A percentile compares a stretch with the other conserved stretches of the same genome.
These are phyloP conservation scores for Drosophila nigromelanica DNA, from an alignment of 1,140 invertebrate genomes.

Conservation along the genomic window DNA sequence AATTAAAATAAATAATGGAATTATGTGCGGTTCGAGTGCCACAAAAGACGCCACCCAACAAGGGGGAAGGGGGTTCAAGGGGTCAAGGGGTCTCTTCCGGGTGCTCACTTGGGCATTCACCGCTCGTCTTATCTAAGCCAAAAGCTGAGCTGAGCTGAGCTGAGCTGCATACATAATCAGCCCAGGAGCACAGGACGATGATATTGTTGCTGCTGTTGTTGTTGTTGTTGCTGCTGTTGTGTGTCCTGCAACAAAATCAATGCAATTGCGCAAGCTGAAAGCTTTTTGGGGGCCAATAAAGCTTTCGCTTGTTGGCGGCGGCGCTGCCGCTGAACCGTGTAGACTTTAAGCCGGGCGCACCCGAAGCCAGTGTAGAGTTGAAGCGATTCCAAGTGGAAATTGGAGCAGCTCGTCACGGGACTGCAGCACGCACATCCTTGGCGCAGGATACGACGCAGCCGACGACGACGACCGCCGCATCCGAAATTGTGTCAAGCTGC, in stretches of 20 bases:
- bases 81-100: no score
- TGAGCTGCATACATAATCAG: constrained; percentile 54
- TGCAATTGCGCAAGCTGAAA: constrained; percentile 51
- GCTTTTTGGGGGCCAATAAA: not conserved
- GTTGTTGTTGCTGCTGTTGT: not conserved
- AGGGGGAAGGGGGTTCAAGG: no score
- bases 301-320: constrained; percentile 10
- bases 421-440: constrained; percentile 2
- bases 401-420: not conserved
- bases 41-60: constrained; percentile 8
- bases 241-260: constrained; percentile 40
- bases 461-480: not conserved
- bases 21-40: constrained; percentile 43
- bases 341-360: constrained; percentile 6
- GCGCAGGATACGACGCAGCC: not conserved
- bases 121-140: constrained; percentile 34
- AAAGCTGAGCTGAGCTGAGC: constrained; percentile 38
- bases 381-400: constrained; percentile 1
- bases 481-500: constrained; percentile 15
- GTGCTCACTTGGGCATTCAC: no score
- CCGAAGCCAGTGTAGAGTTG: constrained; percentile 7
- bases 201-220: no score
- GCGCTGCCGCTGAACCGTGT: constrained; percentile 31
- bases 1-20: constrained; percentile 77
- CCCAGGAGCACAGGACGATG: not conserved